Base-by-base conservation (phyloP, 1,140 invertebrate genomes). In the Caenorhabditis brenneri region DNA sequence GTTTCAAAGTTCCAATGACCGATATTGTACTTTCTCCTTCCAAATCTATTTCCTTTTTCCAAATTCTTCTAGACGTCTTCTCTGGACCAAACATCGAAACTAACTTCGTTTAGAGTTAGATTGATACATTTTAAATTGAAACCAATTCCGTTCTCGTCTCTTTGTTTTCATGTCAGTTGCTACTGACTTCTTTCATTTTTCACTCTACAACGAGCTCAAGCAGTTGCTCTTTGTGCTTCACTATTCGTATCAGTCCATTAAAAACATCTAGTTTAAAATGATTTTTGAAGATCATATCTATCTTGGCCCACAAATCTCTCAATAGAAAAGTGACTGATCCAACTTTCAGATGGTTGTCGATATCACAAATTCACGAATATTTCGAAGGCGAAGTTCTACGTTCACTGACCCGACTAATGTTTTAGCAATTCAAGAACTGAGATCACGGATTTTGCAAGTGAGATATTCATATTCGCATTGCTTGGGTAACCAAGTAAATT, bases 381-480 rank as follows among this genome's bases (percentile, higher is more conserved):
- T 74, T 24, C 33, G 65, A 74, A 74, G 65, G 27, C 65, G 65
- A 24, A 74, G 65, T 27, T 74, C 65, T 39, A 74, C 65, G 15
- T 74, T 74, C 22, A 74, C 65, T 36, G 65, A 74, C 19, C 65
- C 65, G 19, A 74, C 65, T n/a, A 74, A 74, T 42, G 33, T 74
- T 15, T 24, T 74, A 24, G 65, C 65, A 42, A n/a, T 74, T 42
- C 65, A 74, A 0, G 65, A 74, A 74, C 42, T 74, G 36, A 42
- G 65, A 74, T 74, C 65, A 15, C 42, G 65, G 46, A 74, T 74
- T 42, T 24, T 74, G 24, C 65, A 74, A 74, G 65, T 74, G 7
- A 74, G 65, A 22, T 27, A 4, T 29, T 27, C 16, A 36, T 9
- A 36, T 36, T 6, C 19, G 16, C 19, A 2, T 65, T 1, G 19